phyloP scores from a whole-genome alignment of 2,797 vertebrate species.

The Botia kubotai region DNA sequence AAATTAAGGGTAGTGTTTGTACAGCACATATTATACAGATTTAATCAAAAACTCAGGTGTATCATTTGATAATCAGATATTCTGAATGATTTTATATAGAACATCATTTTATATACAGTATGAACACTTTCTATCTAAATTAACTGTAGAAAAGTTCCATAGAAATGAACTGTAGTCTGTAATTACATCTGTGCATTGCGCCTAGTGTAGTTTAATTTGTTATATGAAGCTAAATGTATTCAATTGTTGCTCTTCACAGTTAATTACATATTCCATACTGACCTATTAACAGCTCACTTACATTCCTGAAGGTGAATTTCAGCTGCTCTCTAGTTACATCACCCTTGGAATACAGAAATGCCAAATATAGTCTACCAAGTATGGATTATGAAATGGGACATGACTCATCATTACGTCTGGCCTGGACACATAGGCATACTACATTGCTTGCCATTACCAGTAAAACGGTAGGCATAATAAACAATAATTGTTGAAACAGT shows the following conservation, averaged over 20 bases:
- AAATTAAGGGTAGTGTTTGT: neutral
- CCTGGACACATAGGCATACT: conserved; percentile 7
- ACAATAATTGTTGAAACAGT: neutral
- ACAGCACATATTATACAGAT: neutral
- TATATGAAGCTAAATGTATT: conserved; percentile 15
- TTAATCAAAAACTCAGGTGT: no score
- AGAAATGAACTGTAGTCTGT: neutral
- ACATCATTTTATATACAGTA: no score
- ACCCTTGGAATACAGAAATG: conserved; percentile 49
- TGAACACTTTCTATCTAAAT: neutral
- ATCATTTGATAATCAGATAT: no score
- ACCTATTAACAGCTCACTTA: conserved; percentile 1
- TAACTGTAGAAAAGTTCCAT: neutral
- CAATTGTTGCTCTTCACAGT: neutral
- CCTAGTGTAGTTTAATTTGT: neutral
- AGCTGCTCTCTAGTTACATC: conserved; percentile 26
- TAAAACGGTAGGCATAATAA: neutral
- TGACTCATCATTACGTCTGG: conserved; percentile 72
- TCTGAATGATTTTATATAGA: no score
- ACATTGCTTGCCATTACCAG: neutral
- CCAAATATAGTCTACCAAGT: conserved; percentile 72
- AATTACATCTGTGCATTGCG: conserved; percentile 21
- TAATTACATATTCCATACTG: conserved; percentile 8
- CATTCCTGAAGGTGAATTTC: neutral
- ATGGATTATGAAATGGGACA: conserved; percentile 77